Conservation (phyloP, 2,113 vertebrate species). For the Montifringilla adamsi region DNA sequence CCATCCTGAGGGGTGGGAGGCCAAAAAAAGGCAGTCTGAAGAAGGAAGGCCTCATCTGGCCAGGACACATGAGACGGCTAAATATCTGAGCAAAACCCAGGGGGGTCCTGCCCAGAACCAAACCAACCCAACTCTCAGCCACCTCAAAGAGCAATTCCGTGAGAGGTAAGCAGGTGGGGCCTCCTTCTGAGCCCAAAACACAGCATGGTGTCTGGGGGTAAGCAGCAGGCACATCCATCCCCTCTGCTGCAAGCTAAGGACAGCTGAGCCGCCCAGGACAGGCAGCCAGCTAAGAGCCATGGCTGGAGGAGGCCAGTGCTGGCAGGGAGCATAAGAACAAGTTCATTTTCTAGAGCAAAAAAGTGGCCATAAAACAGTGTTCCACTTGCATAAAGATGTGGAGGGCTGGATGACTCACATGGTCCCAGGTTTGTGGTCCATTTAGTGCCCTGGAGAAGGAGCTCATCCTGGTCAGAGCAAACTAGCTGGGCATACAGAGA, state of each 20-base stretch:
- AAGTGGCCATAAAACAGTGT: not conserved
- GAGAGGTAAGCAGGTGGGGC: conserved; percentile 70
- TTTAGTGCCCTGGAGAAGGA: not conserved
- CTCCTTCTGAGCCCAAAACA: not conserved
- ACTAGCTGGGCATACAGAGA: not conserved
- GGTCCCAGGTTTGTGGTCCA: not conserved
- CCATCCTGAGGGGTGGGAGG: conserved; percentile 79
- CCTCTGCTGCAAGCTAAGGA: not conserved
- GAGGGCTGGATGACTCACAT: not conserved
- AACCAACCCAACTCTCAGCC: conserved; percentile 70
- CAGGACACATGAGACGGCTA: conserved; percentile 75
- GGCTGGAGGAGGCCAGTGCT: not conserved
- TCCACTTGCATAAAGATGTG: not conserved
- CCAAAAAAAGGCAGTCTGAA: conserved; percentile 65
- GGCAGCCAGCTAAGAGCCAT: not conserved
- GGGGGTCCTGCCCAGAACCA: conserved; percentile 65
- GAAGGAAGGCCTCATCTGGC: conserved; percentile 68
- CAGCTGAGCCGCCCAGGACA: not conserved
- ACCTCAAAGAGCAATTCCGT: conserved; percentile 72
- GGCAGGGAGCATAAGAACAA: not conserved
- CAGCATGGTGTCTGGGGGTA: not conserved
- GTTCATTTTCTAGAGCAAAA: not conserved
- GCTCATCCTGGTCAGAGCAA: not conserved
- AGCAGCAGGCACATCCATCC: not conserved
- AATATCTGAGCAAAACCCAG: conserved; percentile 80